Percentiles rank a stretch among this genome's conserved stretches.
Evolutionary conservation across 2,888 invertebrate species (phyloP).

Genomic region (Itoplectis maculator): DNA sequence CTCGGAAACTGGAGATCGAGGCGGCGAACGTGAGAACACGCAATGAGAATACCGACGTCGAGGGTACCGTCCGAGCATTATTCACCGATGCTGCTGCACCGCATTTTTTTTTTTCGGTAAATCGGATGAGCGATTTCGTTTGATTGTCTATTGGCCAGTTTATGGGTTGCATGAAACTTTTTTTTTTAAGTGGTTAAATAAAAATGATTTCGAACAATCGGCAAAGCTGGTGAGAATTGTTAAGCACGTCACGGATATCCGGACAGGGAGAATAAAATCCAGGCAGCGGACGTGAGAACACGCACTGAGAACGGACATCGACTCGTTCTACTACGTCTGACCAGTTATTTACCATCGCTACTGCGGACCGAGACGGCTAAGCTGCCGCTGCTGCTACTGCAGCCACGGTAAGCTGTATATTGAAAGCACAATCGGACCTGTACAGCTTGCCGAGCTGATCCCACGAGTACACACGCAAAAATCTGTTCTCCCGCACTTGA

Average conservation of each 20-base stretch:
- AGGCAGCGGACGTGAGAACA: not conserved
- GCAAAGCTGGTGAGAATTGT: conserved; percentile 32
- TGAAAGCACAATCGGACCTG: conserved; percentile 5
- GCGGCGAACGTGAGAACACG: conserved; percentile 6
- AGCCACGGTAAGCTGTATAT: not conserved
- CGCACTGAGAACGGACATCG: not conserved
- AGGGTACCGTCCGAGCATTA: not conserved
- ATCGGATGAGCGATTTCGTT: too few species aligned
- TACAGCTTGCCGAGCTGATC: not conserved
- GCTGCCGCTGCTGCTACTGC: too few species aligned
- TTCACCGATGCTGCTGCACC: conserved; percentile 1
- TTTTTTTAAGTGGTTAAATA: too few species aligned
- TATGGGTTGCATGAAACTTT: too few species aligned
- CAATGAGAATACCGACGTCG: not conserved
- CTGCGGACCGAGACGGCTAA: not conserved
- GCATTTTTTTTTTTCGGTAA: too few species aligned
- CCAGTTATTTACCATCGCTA: conserved; percentile 12
- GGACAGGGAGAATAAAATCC: conserved; percentile 22
- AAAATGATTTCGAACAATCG: conserved; percentile 33
- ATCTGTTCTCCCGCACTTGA: not conserved
- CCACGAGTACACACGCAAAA: not conserved
- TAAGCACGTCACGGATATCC: conserved; percentile 22
- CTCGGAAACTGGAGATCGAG: conserved; percentile 31
- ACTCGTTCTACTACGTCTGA: conserved; percentile 3
- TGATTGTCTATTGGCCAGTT: too few species aligned